Percentiles rank a stretch among this genome's conserved stretches.
Conservation (phyloP, 2,797 vertebrate genomes). For the Thunnus albacares region DNA sequence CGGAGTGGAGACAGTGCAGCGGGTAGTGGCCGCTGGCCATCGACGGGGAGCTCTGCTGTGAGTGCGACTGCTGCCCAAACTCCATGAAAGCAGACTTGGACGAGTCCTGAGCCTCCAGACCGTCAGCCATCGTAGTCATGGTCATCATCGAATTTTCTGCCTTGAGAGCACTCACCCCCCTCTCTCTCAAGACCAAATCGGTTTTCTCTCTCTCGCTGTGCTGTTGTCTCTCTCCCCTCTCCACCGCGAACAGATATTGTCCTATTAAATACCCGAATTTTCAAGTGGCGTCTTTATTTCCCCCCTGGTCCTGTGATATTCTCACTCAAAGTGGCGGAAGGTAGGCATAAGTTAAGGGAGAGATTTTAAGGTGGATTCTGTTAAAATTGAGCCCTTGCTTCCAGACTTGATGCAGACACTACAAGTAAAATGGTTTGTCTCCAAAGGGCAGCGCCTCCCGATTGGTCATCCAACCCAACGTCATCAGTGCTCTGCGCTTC, state of each 20-base stretch:
- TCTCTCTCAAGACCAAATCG: conserved; percentile 89
- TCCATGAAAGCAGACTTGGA: conserved; percentile 99
- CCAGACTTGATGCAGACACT: conserved; percentile 96
- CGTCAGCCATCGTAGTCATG: conserved; percentile 99
- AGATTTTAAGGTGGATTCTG: conserved; percentile 96
- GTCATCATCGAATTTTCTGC: conserved; percentile 99
- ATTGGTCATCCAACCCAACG: conserved; percentile 97
- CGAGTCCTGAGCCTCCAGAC: conserved; percentile 99
- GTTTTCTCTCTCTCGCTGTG: conserved; percentile 81
- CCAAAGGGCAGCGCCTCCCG: conserved; percentile 97
- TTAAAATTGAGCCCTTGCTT: conserved; percentile 95
- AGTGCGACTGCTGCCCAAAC: conserved; percentile 93
- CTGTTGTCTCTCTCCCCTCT: conserved; percentile 84
- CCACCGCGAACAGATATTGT: conserved; percentile 87
- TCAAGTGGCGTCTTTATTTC: conserved; percentile 78
- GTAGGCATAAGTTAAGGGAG: conserved; percentile 91
- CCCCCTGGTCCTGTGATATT: conserved; percentile 83
- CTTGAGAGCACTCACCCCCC: conserved; percentile 91
- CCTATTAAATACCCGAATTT: conserved; percentile 86
- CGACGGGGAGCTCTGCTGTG: conserved; percentile 97
- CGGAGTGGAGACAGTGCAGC: conserved; percentile 97
- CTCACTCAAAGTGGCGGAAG: conserved; percentile 86
- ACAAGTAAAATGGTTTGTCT: conserved; percentile 98
- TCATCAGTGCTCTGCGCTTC: conserved; percentile 91
- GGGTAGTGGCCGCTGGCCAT: conserved; percentile 97